Conservation (phyloP, 2,888 invertebrate species). For the Bhutanitis thaidina region DNA sequence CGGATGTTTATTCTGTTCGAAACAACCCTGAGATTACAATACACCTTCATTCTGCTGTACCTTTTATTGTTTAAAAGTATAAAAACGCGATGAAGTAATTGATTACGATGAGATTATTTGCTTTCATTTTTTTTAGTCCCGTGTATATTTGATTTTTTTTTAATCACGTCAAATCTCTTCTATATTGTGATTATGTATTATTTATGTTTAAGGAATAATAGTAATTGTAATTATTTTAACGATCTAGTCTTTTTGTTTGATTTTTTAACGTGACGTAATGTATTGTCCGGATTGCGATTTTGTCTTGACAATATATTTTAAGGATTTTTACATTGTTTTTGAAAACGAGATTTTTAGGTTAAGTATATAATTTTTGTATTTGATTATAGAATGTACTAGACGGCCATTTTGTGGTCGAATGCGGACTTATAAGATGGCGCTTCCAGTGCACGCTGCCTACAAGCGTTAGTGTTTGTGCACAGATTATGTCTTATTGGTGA, state of each 20-base stretch:
- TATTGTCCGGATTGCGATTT: constrained; percentile 50
- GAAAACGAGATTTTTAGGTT: constrained; percentile 32
- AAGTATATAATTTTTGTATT: constrained; percentile 8
- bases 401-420: constrained; percentile 9
- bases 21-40: neutral
- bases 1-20: neutral
- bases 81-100: neutral
- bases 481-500: neutral
- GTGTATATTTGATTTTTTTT: neutral
- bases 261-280: constrained; percentile 56
- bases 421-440: constrained; percentile 2
- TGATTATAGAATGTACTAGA: neutral
- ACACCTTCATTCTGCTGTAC: neutral
- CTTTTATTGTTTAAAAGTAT: neutral
- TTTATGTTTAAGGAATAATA: constrained; percentile 36
- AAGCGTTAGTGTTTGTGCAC: neutral
- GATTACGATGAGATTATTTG: neutral
- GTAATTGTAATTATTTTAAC: constrained; percentile 51
- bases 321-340: constrained; percentile 27
- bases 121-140: neutral
- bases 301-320: constrained; percentile 28
- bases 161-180: constrained; percentile 15
- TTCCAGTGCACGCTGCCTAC: neutral
- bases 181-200: constrained; percentile 35
- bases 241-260: constrained; percentile 60